Conservation (phyloP, 2,113 vertebrate species). For the Propithecus coquereli region DNA sequence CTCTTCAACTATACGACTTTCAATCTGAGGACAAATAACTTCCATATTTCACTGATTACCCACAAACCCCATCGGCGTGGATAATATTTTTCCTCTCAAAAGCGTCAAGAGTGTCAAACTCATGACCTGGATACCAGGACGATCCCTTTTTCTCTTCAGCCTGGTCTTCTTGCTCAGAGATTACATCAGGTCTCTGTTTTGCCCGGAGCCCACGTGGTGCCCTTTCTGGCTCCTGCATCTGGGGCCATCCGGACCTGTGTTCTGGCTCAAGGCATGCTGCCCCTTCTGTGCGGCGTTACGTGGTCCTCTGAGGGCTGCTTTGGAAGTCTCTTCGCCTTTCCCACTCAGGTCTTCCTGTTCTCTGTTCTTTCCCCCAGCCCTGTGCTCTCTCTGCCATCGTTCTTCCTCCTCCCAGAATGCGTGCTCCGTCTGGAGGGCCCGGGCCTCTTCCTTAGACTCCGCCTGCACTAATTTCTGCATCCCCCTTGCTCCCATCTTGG, state of each 20-base stretch:
- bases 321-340: background rate
- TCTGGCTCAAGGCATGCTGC: fast-evolving
- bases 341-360: background rate
- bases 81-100: background rate
- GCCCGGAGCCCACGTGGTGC: background rate
- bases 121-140: fast-evolving
- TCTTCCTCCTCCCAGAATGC: background rate
- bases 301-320: background rate
- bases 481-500: background rate
- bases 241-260: fast-evolving
- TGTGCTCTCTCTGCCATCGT: background rate
- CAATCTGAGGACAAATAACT: background rate
- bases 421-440: background rate
- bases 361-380: too few relatives aligned
- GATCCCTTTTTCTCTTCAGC: fast-evolving
- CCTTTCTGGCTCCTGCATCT: fast-evolving
- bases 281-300: fast-evolving
- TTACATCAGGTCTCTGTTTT: background rate
- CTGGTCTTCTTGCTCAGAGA: fast-evolving
- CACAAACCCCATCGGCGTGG: too few relatives aligned
- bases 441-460: background rate
- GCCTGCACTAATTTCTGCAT: background rate
- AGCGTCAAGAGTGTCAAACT: background rate
- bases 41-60: background rate
- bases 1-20: background rate